Evolutionary conservation across 2,888 invertebrate species (phyloP).

Genomic region (Bibio marci): DNA sequence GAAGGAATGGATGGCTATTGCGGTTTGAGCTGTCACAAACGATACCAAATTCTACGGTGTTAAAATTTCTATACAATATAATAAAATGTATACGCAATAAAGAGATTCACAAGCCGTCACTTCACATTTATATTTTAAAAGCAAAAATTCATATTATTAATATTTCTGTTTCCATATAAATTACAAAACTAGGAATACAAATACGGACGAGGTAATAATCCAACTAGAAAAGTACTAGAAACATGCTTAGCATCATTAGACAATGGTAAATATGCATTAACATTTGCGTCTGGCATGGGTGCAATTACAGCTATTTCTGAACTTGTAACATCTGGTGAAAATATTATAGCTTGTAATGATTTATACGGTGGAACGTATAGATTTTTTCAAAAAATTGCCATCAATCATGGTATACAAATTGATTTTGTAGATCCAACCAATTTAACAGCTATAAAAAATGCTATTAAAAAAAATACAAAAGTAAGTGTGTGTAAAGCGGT

Average conservation of each 20-base stretch:
- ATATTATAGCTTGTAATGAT: conserved; percentile 80
- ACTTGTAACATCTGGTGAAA: conserved; percentile 70
- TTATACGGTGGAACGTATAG: conserved; percentile 89
- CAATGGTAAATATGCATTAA: conserved; percentile 63
- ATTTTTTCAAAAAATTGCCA: conserved; percentile 43
- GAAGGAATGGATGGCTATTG: too few relatives aligned
- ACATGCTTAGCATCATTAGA: conserved; percentile 80
- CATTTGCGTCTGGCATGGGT: conserved; percentile 84
- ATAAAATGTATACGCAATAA: too few relatives aligned
- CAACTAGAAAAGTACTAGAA: conserved; percentile 77
- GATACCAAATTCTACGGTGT: too few relatives aligned
- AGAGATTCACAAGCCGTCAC: too few relatives aligned
- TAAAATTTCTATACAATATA: too few relatives aligned
- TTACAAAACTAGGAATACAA: conserved; percentile 84
- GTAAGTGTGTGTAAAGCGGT: conserved; percentile 34
- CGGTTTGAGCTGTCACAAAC: too few relatives aligned
- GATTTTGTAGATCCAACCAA: conserved; percentile 65
- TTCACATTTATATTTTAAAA: too few relatives aligned
- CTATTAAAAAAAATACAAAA: conserved; percentile 71
- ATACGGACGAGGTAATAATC: conserved; percentile 89
- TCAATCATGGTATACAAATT: conserved; percentile 52
- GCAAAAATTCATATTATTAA: too few relatives aligned
- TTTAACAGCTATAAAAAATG: conserved; percentile 42
- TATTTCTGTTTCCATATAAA: too few relatives aligned
- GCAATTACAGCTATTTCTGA: conserved; percentile 60